Percentiles rank a stretch among this genome's conserved stretches.
Conservation (phyloP, 37 sponge, comb jelly and placozoan species). For the Theonella swinhoei region DNA sequence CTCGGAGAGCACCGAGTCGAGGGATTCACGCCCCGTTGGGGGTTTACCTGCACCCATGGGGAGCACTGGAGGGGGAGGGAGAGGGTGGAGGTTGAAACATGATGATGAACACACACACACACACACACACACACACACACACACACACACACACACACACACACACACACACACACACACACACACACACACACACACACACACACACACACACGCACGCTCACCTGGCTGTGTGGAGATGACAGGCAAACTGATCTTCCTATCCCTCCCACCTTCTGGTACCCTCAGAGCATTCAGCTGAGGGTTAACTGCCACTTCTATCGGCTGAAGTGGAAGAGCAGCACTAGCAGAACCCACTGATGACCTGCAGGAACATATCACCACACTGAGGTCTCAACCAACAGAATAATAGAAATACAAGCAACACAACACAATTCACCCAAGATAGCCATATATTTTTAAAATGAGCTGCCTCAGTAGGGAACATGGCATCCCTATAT, state of each 20-base stretch:
- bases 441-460: no score
- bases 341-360: neutral
- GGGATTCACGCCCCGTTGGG: constrained; percentile 32
- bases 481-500: no score
- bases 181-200: constrained; percentile 11
- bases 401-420: no score
- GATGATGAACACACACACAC: neutral
- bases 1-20: neutral
- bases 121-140: constrained; percentile 4
- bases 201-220: constrained; percentile 29
- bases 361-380: neutral
- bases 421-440: no score
- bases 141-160: constrained; percentile 3
- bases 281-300: neutral
- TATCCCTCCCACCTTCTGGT: neutral
- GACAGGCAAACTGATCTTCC: constrained; percentile 11
- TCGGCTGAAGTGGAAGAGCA: neutral
- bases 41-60: neutral
- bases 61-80: neutral
- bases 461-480: no score
- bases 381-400: no score
- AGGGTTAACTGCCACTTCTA: neutral
- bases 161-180: constrained; percentile 7
- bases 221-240: neutral
- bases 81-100: neutral